Percentiles rank a stretch among this genome's conserved stretches.
Conservation (phyloP, 2,888 invertebrate species). For the Luperina nickerlii region DNA sequence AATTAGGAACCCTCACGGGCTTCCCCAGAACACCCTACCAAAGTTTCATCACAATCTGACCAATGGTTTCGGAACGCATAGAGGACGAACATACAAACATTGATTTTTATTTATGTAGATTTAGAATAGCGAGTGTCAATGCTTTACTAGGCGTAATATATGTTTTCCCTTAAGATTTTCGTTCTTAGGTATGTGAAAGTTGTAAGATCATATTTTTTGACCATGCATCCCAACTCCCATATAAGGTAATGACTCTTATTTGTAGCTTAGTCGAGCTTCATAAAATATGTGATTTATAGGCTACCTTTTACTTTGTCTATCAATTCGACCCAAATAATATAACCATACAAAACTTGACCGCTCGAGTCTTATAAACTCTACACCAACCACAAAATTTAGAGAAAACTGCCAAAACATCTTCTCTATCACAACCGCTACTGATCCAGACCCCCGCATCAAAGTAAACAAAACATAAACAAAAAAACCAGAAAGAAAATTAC, state of each 20-base stretch:
- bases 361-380: background rate
- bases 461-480: constrained; percentile 54
- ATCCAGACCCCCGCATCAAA: constrained; percentile 19
- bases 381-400: background rate
- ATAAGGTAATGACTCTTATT: background rate
- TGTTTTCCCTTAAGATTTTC: background rate
- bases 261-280: background rate
- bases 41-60: no score
- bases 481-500: constrained; percentile 46
- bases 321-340: background rate
- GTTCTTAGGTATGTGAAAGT: background rate
- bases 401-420: background rate
- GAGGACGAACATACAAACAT: no score
- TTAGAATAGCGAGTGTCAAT: background rate
- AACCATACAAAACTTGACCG: background rate
- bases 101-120: no score
- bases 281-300: background rate
- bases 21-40: no score
- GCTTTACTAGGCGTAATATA: background rate
- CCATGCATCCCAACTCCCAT: background rate
- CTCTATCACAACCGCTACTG: background rate
- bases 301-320: background rate
- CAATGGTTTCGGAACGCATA: no score
- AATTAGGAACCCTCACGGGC: no score
- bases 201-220: background rate